Evolutionary conservation across 64 coral and sea anemone species (phyloP), one percentile per base, ranked within the genome.

Genomic region (Actinia tenebrosa): DNA sequence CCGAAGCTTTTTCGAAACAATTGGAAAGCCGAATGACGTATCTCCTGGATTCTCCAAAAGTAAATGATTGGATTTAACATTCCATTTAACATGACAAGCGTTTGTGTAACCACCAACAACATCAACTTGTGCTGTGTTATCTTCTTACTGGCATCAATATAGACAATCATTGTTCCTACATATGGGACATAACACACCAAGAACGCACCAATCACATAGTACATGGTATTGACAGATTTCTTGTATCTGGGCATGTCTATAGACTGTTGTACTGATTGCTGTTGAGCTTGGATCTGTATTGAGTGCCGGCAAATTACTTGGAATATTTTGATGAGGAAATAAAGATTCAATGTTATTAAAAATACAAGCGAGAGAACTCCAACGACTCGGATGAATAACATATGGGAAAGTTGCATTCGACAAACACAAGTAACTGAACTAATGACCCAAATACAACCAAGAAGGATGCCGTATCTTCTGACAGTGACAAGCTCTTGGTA

Each of bases 191-290:
- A 58, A 58, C 5, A 58, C 1, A 58, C 1, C 1, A 58, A 10
- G 56, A 58, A 58, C 2, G 56, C 56, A 58, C 56, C 5, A 13
- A 58, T 58, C 56, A 58, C 56, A 7, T 10, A 58, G 71, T 75
- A 75, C 71, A 75, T 75, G 56, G 71, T 75, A 16, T 75, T 75
- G 22, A 75, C 71, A 16, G 71, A 75, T 16, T 75, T 75, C 71
- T 75, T 75, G 71, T 26, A 75, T 20, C 19, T 75, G 3, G 71
- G 71, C 71, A 75, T 75, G 71, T 75, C 37, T 42, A 75, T 75
- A 42, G 22, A 26, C 22, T 75, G 71, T 75, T 75, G 71, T 42
- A 42, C 71, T 26, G 71, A 75, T 42, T 26, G 71, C 3, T 75
- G 71, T 75, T 75, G 71, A 10, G 8, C 37, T 58, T 58, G 37